These are phyloP conservation scores for Argyresthia goedartella DNA, from an alignment of 2,888 invertebrate species.

Conservation along the genomic window DNA sequence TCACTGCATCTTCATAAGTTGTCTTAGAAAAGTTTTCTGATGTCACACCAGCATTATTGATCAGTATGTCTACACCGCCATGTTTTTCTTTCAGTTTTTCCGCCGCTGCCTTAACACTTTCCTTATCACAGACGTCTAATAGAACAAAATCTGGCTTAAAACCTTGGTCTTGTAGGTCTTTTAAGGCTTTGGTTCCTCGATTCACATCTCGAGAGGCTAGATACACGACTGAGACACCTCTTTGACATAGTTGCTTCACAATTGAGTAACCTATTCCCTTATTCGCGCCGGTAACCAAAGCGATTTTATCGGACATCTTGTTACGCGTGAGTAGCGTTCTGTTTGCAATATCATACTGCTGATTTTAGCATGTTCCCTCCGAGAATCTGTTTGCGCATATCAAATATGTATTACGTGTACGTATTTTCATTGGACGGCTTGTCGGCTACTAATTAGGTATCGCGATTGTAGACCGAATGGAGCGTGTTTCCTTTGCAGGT, in stretches of 20 bases:
- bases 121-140: constrained; percentile 73
- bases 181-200: constrained; percentile 65
- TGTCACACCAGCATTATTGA: constrained; percentile 81
- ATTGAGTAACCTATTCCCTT: constrained; percentile 73
- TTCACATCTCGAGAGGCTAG: constrained; percentile 73
- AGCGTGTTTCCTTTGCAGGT: too few relatives aligned
- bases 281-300: constrained; percentile 73
- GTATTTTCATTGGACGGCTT: too few relatives aligned
- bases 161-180: constrained; percentile 60
- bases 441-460: too few relatives aligned
- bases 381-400: too few relatives aligned
- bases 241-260: constrained; percentile 69
- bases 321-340: too few relatives aligned
- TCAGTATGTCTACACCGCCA: constrained; percentile 78
- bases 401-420: too few relatives aligned
- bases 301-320: constrained; percentile 15
- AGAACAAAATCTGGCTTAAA: constrained; percentile 70
- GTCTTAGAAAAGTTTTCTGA: constrained; percentile 36
- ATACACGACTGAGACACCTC: constrained; percentile 74
- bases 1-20: constrained; percentile 56
- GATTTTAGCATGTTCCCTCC: too few relatives aligned
- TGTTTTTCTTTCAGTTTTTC: constrained; percentile 69
- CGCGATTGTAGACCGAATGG: too few relatives aligned
- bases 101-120: constrained; percentile 67
- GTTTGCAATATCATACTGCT: too few relatives aligned